These are phyloP conservation scores for Drosophila kikkawai DNA, from an alignment of 1,140 invertebrate species.

Conservation along the genomic window DNA sequence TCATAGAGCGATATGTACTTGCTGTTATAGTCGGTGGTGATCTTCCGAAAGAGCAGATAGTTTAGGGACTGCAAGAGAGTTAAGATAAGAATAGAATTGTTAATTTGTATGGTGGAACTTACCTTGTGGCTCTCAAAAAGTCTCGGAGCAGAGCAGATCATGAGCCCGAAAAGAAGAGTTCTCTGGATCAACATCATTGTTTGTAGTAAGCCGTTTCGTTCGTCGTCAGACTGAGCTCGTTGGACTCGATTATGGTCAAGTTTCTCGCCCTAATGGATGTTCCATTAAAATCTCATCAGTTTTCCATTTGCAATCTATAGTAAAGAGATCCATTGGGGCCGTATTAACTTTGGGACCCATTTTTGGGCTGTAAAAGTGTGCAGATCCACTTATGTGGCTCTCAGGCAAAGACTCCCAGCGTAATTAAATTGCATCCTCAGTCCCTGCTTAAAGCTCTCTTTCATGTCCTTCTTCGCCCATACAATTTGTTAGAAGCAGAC, in stretches of 20 bases:
- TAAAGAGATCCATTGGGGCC: neutral
- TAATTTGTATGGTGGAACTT: neutral
- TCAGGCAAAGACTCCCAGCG: constrained; percentile 28
- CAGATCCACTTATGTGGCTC: constrained; percentile 34
- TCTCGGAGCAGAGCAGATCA: neutral
- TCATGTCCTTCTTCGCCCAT: constrained; percentile 19
- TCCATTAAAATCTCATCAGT: constrained; percentile 40
- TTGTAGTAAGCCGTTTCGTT: neutral
- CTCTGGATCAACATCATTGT: constrained; percentile 8
- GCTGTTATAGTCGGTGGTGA: constrained; percentile 15
- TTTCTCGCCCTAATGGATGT: neutral
- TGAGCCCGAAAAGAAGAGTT: neutral
- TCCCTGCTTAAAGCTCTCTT: constrained; percentile 2
- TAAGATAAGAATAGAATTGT: no score
- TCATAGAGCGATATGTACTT: constrained; percentile 52
- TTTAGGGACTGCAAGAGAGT: constrained; percentile 25
- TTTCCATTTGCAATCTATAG: constrained; percentile 8
- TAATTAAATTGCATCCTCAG: constrained; percentile 68
- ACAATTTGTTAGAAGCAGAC: constrained; percentile 54
- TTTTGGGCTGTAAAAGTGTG: neutral
- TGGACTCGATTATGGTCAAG: no score
- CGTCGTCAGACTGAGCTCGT: neutral
- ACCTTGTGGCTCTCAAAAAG: constrained; percentile 33
- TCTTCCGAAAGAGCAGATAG: constrained; percentile 39
- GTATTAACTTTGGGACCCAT: neutral